Evolutionary conservation across 2,797 vertebrate species (phyloP).

Genomic region (Periparus ater): DNA sequence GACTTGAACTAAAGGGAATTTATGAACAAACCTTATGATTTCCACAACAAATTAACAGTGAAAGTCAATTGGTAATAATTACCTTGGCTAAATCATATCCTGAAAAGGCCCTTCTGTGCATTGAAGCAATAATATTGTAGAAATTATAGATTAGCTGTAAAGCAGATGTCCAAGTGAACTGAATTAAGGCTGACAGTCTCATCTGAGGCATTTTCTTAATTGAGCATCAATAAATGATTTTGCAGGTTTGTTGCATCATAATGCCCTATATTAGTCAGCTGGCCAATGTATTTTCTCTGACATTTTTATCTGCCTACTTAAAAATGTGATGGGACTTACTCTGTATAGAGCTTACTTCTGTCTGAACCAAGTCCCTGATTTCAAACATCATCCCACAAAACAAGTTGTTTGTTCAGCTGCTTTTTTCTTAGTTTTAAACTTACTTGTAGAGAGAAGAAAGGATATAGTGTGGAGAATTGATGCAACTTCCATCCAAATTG

Average conservation of each 20-base stretch:
- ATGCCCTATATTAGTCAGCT: background rate
- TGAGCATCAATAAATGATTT: background rate
- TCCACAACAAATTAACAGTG: background rate
- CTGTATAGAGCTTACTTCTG: background rate
- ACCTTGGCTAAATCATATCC: background rate
- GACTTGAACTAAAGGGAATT: background rate
- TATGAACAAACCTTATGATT: background rate
- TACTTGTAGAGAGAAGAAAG: conserved; percentile 72
- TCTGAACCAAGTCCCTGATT: background rate
- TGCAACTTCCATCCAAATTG: conserved; percentile 73
- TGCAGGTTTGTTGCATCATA: background rate
- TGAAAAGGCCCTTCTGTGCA: background rate
- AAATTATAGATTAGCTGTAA: background rate
- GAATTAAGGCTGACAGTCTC: background rate
- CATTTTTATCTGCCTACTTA: background rate
- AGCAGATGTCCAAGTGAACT: background rate
- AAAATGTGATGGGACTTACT: background rate
- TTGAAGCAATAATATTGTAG: background rate
- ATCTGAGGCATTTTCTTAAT: background rate
- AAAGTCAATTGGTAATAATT: background rate
- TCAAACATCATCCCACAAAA: background rate
- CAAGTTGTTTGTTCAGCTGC: background rate
- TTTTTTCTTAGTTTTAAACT: background rate
- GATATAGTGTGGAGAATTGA: conserved; percentile 10
- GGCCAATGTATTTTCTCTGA: background rate